Percentiles rank a stretch among this genome's conserved stretches.
Evolutionary conservation across 2,113 vertebrate genomes (phyloP).

Genomic region (Ariopsis seemanni): DNA sequence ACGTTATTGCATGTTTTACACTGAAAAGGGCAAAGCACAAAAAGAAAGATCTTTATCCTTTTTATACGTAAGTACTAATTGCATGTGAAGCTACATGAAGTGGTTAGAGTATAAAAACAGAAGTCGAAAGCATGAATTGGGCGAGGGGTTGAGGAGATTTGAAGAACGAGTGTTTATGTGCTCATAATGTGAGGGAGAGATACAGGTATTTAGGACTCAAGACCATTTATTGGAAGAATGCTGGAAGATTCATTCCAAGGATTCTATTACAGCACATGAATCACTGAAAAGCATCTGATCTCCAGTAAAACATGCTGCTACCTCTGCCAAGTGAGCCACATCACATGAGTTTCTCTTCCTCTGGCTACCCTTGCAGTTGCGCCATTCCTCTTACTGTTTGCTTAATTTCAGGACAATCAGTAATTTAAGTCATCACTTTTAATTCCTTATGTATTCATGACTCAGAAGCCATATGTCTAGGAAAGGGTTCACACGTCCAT

Average conservation of each 20-base stretch:
- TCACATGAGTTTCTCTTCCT: conserved; percentile 19
- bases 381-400: not conserved
- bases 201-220: not conserved
- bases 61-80: not conserved
- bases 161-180: not conserved
- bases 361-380: not conserved
- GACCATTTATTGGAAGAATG: not conserved
- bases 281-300: conserved; percentile 28
- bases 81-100: not conserved
- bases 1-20: not conserved
- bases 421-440: conserved; percentile 7
- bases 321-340: conserved; percentile 8
- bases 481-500: not conserved
- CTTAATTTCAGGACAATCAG: conserved; percentile 10
- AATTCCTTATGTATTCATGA: not conserved
- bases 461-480: not conserved
- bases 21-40: not conserved
- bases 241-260: not conserved
- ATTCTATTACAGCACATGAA: conserved; percentile 20
- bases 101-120: not conserved
- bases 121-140: not conserved
- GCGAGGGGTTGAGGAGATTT: not conserved
- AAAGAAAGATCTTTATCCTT: not conserved
- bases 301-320: conserved; percentile 15
- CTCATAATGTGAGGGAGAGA: not conserved